Evolutionary conservation across 2,888 invertebrate species (phyloP).

Genomic region (Dromius quadrimaculatus): DNA sequence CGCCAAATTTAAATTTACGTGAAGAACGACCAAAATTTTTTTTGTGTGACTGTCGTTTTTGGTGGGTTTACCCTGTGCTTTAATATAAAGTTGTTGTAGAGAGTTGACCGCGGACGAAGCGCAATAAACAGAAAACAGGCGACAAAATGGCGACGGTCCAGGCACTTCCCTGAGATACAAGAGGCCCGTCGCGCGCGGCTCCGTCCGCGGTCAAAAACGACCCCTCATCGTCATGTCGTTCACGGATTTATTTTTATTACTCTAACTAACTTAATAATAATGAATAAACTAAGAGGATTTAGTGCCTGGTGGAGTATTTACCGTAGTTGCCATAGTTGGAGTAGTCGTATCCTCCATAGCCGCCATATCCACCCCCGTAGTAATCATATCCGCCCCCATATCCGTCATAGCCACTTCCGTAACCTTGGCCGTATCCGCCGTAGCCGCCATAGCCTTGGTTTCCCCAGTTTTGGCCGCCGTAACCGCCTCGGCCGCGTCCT

Average conservation of each 20-base stretch:
- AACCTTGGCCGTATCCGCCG: conserved; percentile 78
- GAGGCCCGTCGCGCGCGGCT: conserved; percentile 40
- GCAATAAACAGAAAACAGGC: conserved; percentile 26
- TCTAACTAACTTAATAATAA: conserved; percentile 59
- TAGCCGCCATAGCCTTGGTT: conserved; percentile 76
- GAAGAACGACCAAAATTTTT: too few relatives aligned
- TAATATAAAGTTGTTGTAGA: conserved; percentile 48
- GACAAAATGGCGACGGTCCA: conserved; percentile 43
- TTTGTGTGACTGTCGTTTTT: too few relatives aligned
- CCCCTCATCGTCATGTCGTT: conserved; percentile 21
- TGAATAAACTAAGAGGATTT: conserved; percentile 58
- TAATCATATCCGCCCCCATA: conserved; percentile 80
- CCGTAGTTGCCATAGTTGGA: conserved; percentile 86
- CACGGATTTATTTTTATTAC: conserved; percentile 47
- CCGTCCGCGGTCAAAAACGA: conserved; percentile 45
- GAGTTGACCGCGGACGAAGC: conserved; percentile 48
- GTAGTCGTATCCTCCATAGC: conserved; percentile 85
- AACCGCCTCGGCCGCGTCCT: conserved; percentile 78
- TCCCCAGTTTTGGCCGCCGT: conserved; percentile 75
- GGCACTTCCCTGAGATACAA: conserved; percentile 53
- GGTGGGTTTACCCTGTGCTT: too few relatives aligned
- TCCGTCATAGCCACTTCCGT: conserved; percentile 80
- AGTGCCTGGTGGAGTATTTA: conserved; percentile 70
- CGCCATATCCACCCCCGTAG: conserved; percentile 82
- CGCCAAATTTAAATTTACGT: background rate